Base-by-base conservation (phyloP, 2,888 invertebrate genomes). In the Pyrocoelia pectoralis region DNA sequence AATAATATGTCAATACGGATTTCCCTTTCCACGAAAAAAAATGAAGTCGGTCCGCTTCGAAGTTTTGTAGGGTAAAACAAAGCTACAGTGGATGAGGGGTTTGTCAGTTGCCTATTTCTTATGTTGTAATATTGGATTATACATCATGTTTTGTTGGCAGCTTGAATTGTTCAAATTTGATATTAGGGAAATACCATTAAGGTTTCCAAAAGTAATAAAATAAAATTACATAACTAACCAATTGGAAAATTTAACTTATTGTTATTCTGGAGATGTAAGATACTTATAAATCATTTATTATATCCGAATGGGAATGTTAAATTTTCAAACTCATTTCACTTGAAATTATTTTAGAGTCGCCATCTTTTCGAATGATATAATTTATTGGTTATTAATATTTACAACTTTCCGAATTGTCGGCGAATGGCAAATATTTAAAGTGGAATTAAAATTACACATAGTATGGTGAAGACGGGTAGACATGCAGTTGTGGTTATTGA, bases 371-470 rank as follows among this genome's bases (percentile, higher is more conserved):
- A 33, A n/a, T 33, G 33, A 3, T 33, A n/a, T 33, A 33, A 33
- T 33, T 33, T 33, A 33, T n/a, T n/a, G 9, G n/a, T 33, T 33
- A 33, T 33, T 33, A 33, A 33, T 33, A 33, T 8, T 33, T 46
- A 15, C 15, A 46, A 17, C 17, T 17, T 17, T 10, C 6, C 17
- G n/a, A n/a, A 10, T 15, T 18, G 46, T 46, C 18, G 18, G 15
- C 5, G 46, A 46, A 46, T 17, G 46, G 17, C 46, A 46, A 46
- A 18, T 46, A 46, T 46, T 46, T 17, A 46, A 46, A 46, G 5
- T 17, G 46, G 43, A 14, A 28, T 57, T 15, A 57, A 56, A 57
- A 57, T 57, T 57, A 51, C 49, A 57, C 50, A 9, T 15, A 10
- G 28, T 28, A 57, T n/a, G n/a, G 28, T 28, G 50, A 51, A 24